Conservation (phyloP, 1,140 invertebrate genomes). For the Drosophila subpulchrella region DNA sequence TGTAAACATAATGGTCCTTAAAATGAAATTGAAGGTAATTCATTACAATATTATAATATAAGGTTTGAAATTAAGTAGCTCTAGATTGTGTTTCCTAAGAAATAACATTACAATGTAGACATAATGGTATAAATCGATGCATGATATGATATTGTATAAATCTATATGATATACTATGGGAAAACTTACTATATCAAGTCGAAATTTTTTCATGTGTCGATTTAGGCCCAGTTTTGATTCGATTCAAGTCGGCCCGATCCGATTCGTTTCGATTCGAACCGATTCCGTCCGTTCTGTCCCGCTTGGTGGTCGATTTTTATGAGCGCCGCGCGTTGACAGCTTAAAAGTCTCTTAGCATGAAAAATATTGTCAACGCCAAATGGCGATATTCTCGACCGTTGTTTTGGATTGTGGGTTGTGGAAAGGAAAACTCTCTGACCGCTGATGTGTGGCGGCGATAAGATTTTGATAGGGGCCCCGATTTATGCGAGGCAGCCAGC, state of each 20-base stretch:
- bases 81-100: no score
- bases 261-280: slow-evolving; percentile 14
- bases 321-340: slow-evolving; percentile 74
- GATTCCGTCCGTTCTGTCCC: slow-evolving; percentile 34
- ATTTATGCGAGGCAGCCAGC: slow-evolving; percentile 59
- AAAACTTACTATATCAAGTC: no score
- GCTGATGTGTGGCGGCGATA: slow-evolving; percentile 72
- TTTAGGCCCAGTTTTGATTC: slow-evolving; percentile 12
- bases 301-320: slow-evolving; percentile 78
- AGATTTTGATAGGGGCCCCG: slow-evolving; percentile 74
- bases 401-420: slow-evolving; percentile 23
- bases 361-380: slow-evolving; percentile 75
- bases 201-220: slow-evolving; percentile 1
- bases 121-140: no score
- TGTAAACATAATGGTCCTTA: no score
- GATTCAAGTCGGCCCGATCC: background rate
- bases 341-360: slow-evolving; percentile 81
- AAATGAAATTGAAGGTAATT: no score
- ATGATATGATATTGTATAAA: no score
- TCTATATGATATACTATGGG: no score
- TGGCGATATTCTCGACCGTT: slow-evolving; percentile 37
- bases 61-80: no score
- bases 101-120: no score
- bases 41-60: no score
- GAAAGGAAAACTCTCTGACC: slow-evolving; percentile 64